phyloP scores from a whole-genome alignment of 2,113 vertebrate species.

The Oreochromis niloticus region DNA sequence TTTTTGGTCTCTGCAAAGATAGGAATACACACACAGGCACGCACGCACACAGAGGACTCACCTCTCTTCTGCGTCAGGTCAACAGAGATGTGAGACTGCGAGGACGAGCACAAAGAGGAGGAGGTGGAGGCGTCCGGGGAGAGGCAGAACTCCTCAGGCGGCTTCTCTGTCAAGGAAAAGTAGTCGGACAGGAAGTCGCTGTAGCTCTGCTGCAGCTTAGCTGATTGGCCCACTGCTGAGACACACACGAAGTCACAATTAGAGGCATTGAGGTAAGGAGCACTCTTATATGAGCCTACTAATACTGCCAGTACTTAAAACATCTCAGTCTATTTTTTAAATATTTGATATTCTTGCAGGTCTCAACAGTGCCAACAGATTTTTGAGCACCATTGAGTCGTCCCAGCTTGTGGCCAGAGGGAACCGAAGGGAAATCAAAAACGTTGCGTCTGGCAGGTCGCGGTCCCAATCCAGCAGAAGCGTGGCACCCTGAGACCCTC shows the following conservation, averaged over 20 bases:
- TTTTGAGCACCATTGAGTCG: constrained; percentile 77
- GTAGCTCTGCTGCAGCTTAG: constrained; percentile 78
- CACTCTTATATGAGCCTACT: not conserved
- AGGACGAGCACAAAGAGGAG: constrained; percentile 77
- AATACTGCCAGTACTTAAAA: not conserved
- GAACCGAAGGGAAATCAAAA: constrained; percentile 83
- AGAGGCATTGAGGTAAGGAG: not conserved
- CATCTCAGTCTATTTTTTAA: not conserved
- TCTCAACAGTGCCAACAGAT: not conserved
- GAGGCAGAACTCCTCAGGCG: constrained; percentile 94
- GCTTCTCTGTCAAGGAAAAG: constrained; percentile 90
- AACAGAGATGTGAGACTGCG: constrained; percentile 78
- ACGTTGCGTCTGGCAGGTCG: constrained; percentile 77
- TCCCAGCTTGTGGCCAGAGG: constrained; percentile 64
- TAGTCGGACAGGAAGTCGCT: constrained; percentile 90
- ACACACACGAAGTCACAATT: not conserved
- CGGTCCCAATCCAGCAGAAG: constrained; percentile 35
- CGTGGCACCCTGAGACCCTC: constrained; percentile 46
- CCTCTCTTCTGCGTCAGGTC: constrained; percentile 91
- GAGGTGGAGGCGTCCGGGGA: constrained; percentile 86
- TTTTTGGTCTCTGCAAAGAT: too few relatives aligned
- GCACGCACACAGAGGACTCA: not conserved
- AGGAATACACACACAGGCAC: not conserved
- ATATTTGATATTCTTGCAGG: not conserved
- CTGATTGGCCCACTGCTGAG: constrained; percentile 61